Evolutionary conservation across 1,140 invertebrate genomes (phyloP).

Genomic region (Ceratosolen fusciceps): DNA sequence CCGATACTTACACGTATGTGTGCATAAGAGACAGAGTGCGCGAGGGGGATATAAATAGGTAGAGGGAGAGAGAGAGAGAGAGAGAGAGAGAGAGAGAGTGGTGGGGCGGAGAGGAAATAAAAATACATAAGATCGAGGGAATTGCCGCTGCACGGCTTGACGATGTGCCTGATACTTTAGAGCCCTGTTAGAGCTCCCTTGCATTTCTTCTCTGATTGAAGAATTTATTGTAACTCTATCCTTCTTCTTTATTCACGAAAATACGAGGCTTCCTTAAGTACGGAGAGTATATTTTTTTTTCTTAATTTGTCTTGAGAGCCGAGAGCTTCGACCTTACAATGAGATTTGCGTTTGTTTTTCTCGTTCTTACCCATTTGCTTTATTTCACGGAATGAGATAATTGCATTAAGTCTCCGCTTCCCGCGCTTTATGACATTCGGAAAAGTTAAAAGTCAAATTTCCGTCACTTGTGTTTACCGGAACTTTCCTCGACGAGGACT

Average conservation of each 20-base stretch:
- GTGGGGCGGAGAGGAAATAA: background rate
- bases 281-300: constrained; percentile 1
- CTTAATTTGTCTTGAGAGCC: constrained; percentile 50
- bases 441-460: constrained; percentile 44
- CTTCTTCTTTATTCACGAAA: constrained; percentile 5
- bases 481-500: constrained; percentile 34
- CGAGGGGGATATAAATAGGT: background rate
- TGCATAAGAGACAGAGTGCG: no score
- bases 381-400: constrained; percentile 22
- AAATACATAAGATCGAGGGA: constrained; percentile 15
- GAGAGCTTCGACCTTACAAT: background rate
- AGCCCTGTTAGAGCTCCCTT: constrained; percentile 32
- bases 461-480: constrained; percentile 33
- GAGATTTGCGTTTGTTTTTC: constrained; percentile 34
- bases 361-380: constrained; percentile 1
- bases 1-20: no score
- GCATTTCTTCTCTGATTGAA: constrained; percentile 35
- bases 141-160: constrained; percentile 29
- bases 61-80: no score
- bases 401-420: constrained; percentile 21
- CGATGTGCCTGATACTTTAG: constrained; percentile 38
- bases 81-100: background rate
- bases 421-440: constrained; percentile 15
- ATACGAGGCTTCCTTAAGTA: constrained; percentile 32
- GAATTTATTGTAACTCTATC: constrained; percentile 34